Evolutionary conservation across 2,113 vertebrate genomes (phyloP).

Genomic region (Stigmatopora argus): DNA sequence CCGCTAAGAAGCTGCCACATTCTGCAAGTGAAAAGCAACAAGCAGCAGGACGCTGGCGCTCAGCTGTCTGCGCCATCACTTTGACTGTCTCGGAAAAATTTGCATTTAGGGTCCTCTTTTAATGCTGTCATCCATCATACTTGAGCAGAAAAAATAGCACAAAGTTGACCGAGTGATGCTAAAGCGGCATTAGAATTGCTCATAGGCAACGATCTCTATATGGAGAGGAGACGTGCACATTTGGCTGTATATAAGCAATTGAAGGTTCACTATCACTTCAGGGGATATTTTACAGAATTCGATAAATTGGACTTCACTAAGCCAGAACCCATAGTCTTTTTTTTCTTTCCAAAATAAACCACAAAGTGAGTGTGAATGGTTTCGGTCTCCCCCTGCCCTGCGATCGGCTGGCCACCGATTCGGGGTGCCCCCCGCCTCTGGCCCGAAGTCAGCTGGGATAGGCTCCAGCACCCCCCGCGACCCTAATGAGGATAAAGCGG

Average conservation of each 20-base stretch:
- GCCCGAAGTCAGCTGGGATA: too few species aligned
- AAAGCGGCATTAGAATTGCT: constrained; percentile 57
- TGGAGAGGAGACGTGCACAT: constrained; percentile 29
- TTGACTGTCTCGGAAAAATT: constrained; percentile 56
- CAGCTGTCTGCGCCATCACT: constrained; percentile 44
- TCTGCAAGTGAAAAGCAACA: constrained; percentile 39
- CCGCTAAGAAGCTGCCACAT: constrained; percentile 50
- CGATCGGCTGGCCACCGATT: too few species aligned
- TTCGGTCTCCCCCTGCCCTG: too few species aligned
- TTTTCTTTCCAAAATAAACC: too few species aligned
- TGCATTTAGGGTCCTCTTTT: constrained; percentile 51
- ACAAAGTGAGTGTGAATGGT: too few species aligned
- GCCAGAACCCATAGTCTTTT: too few species aligned
- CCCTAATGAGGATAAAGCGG: too few species aligned
- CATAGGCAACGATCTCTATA: constrained; percentile 49
- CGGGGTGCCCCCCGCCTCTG: too few species aligned
- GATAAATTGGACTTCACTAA: too few species aligned
- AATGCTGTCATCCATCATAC: constrained; percentile 57
- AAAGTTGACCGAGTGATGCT: constrained; percentile 52
- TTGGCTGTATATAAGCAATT: constrained; percentile 1
- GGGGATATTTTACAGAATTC: too few species aligned
- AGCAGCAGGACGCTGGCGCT: constrained; percentile 47
- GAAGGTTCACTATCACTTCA: too few species aligned
- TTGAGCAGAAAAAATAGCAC: constrained; percentile 42
- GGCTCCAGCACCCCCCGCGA: too few species aligned